Conservation (phyloP, 2,797 vertebrate genomes). For the Pogoniulus pusillus region DNA sequence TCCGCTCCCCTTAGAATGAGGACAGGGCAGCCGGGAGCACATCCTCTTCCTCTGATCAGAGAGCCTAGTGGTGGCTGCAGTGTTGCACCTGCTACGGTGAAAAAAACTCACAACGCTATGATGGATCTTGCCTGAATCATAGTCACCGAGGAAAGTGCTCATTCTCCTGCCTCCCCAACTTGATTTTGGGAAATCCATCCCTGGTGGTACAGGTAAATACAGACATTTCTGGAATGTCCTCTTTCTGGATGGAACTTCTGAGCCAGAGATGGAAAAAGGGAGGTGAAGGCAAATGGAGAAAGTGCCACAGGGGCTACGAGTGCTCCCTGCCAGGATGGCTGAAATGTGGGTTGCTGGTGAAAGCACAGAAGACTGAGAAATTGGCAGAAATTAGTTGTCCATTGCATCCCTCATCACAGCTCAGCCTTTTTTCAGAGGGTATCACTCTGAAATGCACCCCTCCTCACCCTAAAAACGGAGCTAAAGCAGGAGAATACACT, state of each 20-base stretch:
- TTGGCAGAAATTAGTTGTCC: neutral
- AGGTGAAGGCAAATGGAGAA: neutral
- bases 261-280: neutral
- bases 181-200: neutral
- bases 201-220: neutral
- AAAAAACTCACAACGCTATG: neutral
- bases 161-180: neutral
- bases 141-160: neutral
- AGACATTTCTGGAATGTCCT: neutral
- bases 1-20: neutral
- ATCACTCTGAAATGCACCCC: neutral
- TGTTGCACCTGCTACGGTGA: neutral
- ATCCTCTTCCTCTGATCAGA: neutral
- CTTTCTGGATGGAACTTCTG: neutral
- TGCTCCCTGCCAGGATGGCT: neutral
- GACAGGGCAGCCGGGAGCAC: neutral
- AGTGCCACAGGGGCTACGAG: neutral
- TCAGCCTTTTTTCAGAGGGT: neutral
- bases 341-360: neutral
- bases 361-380: fast-evolving
- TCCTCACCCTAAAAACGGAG: neutral
- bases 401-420: neutral
- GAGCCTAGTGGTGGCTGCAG: neutral
- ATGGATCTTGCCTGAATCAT: neutral
- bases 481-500: neutral